These are phyloP conservation scores for Pelobates cultripes DNA, from an alignment of 2,797 vertebrate species.

Conservation along the genomic window DNA sequence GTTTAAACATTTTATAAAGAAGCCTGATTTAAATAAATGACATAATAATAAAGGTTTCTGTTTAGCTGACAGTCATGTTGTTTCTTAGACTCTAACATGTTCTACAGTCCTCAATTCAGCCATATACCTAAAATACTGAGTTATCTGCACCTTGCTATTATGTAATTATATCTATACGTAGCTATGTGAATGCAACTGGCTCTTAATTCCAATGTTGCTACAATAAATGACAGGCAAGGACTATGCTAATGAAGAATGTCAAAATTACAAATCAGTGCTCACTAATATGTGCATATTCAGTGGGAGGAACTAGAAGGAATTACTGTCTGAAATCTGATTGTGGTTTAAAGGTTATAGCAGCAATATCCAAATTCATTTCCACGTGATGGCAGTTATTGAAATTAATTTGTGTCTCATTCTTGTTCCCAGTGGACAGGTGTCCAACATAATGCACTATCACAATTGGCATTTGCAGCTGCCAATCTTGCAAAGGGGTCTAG, in stretches of 20 bases:
- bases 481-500: conserved; percentile 35
- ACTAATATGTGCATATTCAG: conserved; percentile 6
- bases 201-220: conserved; percentile 26
- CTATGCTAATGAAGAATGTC: conserved; percentile 5
- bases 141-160: conserved; percentile 12
- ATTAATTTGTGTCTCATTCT: conserved; percentile 36
- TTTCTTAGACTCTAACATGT: not conserved
- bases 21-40: conserved; percentile 56
- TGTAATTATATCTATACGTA: conserved; percentile 26
- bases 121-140: not conserved
- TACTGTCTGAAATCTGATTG: not conserved
- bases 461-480: conserved; percentile 45
- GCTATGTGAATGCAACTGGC: not conserved
- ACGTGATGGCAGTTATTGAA: conserved; percentile 5
- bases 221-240: conserved; percentile 15
- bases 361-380: conserved; percentile 29
- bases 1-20: conserved; percentile 52
- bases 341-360: conserved; percentile 30
- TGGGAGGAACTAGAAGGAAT: not conserved
- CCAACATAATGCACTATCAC: conserved; percentile 33
- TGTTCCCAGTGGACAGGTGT: conserved; percentile 31
- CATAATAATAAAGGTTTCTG: not conserved
- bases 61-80: conserved; percentile 24
- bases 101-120: not conserved
- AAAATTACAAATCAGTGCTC: conserved; percentile 13